A percentile compares a stretch with the other conserved stretches of the same genome.
Conservation (phyloP, 1,140 invertebrate genomes). For the Eciton burchellii region DNA sequence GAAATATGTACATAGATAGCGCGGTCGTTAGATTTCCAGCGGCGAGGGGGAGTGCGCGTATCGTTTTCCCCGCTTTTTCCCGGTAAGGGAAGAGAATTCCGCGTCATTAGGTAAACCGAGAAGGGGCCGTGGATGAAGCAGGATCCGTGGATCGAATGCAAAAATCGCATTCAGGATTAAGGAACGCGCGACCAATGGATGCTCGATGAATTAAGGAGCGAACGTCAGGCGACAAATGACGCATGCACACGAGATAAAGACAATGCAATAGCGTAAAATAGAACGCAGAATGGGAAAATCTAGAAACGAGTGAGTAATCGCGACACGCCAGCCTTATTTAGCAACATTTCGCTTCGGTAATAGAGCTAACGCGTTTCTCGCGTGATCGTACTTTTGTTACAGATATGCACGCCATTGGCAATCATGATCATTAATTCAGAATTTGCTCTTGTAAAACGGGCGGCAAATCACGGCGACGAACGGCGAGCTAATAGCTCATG, state of each 20-base stretch:
- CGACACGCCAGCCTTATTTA: constrained; percentile 39
- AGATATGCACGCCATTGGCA: constrained; percentile 19
- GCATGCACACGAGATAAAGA: constrained; percentile 21
- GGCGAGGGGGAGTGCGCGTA: background rate
- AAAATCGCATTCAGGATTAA: constrained; percentile 20
- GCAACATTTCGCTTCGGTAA: constrained; percentile 41
- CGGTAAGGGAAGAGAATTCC: constrained; percentile 43
- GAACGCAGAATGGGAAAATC: constrained; percentile 17
- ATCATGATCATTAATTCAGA: constrained; percentile 50
- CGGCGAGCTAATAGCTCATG: constrained; percentile 54
- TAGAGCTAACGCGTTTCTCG: constrained; percentile 58
- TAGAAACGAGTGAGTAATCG: constrained; percentile 9
- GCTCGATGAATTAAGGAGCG: constrained; percentile 5
- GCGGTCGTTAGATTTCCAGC: constrained; percentile 70
- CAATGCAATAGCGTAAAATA: background rate
- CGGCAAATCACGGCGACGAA: constrained; percentile 43
- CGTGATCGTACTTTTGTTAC: constrained; percentile 43
- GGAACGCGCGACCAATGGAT: background rate
- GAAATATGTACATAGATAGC: constrained; percentile 75
- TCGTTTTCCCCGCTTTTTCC: constrained; percentile 61
- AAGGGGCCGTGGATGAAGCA: constrained; percentile 42
- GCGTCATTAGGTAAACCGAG: constrained; percentile 62
- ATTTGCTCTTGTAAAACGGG: constrained; percentile 38
- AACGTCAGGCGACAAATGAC: constrained; percentile 46
- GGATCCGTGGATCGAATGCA: constrained; percentile 51